Percentiles rank a stretch among this genome's conserved stretches.
These are phyloP conservation scores for Dynastes tityus DNA, from an alignment of 2,888 invertebrate genomes.

Conservation along the genomic window DNA sequence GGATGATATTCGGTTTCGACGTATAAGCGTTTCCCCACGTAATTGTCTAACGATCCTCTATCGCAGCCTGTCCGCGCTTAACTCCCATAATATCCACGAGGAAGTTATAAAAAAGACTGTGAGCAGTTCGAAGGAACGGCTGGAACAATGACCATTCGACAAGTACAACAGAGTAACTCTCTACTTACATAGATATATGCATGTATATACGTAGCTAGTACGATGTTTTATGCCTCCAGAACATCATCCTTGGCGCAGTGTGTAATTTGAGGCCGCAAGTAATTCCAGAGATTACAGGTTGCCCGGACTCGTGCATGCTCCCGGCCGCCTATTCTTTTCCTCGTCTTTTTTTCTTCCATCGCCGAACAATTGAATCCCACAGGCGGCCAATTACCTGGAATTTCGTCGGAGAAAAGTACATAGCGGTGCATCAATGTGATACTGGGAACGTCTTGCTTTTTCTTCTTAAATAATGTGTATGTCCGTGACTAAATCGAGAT, in stretches of 20 bases:
- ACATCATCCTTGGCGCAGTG: constrained; percentile 47
- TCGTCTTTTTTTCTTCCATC: constrained; percentile 11
- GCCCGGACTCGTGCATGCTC: constrained; percentile 54
- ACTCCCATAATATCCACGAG: neutral
- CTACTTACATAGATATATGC: neutral
- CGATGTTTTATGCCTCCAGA: constrained; percentile 31
- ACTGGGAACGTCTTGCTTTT: neutral
- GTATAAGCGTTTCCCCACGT: neutral
- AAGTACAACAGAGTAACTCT: constrained; percentile 4
- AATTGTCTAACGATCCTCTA: neutral
- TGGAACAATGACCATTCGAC: neutral
- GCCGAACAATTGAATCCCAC: constrained; percentile 50
- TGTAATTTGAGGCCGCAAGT: constrained; percentile 54
- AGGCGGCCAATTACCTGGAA: constrained; percentile 48
- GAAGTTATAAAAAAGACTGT: neutral
- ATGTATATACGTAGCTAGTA: neutral
- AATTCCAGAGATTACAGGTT: constrained; percentile 55
- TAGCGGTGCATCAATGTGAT: constrained; percentile 6
- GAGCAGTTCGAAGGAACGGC: neutral
- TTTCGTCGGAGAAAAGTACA: constrained; percentile 18
- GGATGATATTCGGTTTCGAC: constrained; percentile 17
- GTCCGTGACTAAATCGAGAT: no score
- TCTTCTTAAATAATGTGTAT: no score
- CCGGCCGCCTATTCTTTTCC: constrained; percentile 47
- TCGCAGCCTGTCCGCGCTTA: neutral